Base-by-base conservation (phyloP, 2,797 vertebrate species). In the Knipowitschia caucasica region DNA sequence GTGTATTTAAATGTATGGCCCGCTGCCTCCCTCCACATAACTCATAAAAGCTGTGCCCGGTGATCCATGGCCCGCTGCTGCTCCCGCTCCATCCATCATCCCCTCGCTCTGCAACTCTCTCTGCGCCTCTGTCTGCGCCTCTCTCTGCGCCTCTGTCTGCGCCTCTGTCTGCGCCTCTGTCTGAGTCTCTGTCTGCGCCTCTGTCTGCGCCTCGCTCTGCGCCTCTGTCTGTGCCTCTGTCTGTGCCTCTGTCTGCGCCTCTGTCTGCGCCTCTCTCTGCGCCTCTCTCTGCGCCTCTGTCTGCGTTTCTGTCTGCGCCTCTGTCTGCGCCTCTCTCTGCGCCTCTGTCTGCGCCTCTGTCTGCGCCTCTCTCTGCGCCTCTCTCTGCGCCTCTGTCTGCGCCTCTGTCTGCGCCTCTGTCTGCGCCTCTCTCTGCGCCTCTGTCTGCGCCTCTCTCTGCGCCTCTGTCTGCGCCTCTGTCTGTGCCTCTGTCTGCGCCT, bases 41-140 rank as follows among this genome's bases (percentile, higher is more conserved):
- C 54, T 73, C 68, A 51, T 67, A 51, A 67, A 69, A 44, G 54
- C 55, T 49, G 50, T 23, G 57, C 45, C 29, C 71, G 71, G 63
- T 80, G 78, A 81, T 79, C 73, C 78, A 72, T 64, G 56, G 47
- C 64, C 65, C 46, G 55, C 75, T 59, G 65, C 53, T 49, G 49
- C 58, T 70, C 33, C 20, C 42, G 11, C 65, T 51, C 51, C 26
- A 17, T 81, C 76, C 46, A 73, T 75, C 73, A 75, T 53, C 34
- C 23, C 34, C 29, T n/a, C n/a, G n/a, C n/a, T n/a, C n/a, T n/a
- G n/a, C n/a, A n/a, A n/a, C n/a, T n/a, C 56, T 25, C 51, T 59
- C 53, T 69, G 66, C 69, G 64, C 52, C 50, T 36, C n/a, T 58
- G 67, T 51, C 56, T 57, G 69, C 27, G 42, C 71, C 47, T n/a